Evolutionary conservation across 35 echinoderm and acorn worm genomes (phyloP), one percentile per base, ranked within the genome.

Genomic region (Chiridota heheva): DNA sequence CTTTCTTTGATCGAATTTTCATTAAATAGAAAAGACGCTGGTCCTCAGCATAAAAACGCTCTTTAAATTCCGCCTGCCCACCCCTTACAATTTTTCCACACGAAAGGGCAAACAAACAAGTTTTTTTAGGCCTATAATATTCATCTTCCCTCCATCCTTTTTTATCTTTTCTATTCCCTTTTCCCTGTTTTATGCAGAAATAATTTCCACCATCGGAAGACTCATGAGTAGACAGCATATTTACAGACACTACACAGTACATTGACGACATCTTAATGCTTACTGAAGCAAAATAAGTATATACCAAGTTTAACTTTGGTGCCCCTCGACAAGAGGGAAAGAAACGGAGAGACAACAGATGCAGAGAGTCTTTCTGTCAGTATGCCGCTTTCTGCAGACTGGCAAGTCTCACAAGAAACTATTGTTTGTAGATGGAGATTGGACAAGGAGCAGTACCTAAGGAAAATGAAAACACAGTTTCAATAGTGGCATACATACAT

Each of bases 291-390:
- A 4, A 28, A 7, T 13, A 3, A 29, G 17, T 22, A 27, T 26
- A 48, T 76, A 86, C 83, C 83, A 63, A 78, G 72, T 62, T 77
- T 86, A 1, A 73, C 63, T 40, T 41, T 40, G n/a, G 33, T 73
- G 36, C 35, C 41, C 49, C 53, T 72, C 7, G 70, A 57, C 5
- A 86, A 46, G 20, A 86, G 71, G 32, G 60, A 22, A n/a, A 77
- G 30, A 60, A 86, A 86, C 27, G 72, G 83, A n/a, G 70, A 73
- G 13, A 86, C 29, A 20, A 86, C 20, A 32, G 70, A 61, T 30
- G 83, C 53, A 66, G 76, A n/a, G n/a, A n/a, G n/a, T n/a, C n/a
- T n/a, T n/a, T n/a, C n/a, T n/a, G n/a, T 60, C 39, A 77, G 18
- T 67, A 82, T 82, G 64, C 39, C 48, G 3, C 13, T 59, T 44